These are phyloP conservation scores for Protosalanx chinensis DNA, from an alignment of 2,797 vertebrate genomes.

Conservation along the genomic window DNA sequence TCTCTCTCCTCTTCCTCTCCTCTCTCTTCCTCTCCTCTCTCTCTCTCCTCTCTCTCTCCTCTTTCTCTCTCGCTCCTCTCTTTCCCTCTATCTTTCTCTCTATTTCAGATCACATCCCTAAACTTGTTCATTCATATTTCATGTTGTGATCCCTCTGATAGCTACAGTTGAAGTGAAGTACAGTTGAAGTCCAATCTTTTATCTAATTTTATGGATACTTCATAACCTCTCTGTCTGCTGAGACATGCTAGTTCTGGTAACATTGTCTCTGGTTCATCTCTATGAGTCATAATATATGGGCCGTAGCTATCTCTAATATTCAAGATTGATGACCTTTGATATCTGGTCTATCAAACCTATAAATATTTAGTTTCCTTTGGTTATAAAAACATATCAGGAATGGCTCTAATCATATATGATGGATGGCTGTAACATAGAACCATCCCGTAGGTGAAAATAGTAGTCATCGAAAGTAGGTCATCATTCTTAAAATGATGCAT, in stretches of 20 bases:
- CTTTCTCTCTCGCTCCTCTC: too few species aligned
- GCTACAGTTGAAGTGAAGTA: neutral
- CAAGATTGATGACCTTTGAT: conserved; percentile 20
- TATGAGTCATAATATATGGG: conserved; percentile 28
- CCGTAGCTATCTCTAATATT: neutral
- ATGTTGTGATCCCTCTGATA: neutral
- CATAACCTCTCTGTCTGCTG: conserved; percentile 18
- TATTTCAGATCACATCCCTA: conserved; percentile 9
- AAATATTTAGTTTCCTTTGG: neutral
- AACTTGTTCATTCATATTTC: conserved; percentile 15
- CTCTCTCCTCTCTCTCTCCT: neutral
- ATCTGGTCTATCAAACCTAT: neutral
- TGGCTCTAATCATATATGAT: neutral
- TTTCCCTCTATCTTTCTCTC: neutral
- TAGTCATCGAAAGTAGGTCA: neutral
- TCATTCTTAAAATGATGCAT: conserved; percentile 1
- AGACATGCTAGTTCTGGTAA: conserved; percentile 47
- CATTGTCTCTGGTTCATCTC: conserved; percentile 24
- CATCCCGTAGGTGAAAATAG: neutral
- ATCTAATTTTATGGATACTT: neutral
- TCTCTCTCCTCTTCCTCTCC: too few species aligned
- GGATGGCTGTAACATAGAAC: neutral
- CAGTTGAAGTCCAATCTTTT: neutral
- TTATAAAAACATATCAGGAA: neutral
- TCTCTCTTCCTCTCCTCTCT: neutral